Evolutionary conservation across 2,888 invertebrate species (phyloP).

Genomic region (Baccha elongata): DNA sequence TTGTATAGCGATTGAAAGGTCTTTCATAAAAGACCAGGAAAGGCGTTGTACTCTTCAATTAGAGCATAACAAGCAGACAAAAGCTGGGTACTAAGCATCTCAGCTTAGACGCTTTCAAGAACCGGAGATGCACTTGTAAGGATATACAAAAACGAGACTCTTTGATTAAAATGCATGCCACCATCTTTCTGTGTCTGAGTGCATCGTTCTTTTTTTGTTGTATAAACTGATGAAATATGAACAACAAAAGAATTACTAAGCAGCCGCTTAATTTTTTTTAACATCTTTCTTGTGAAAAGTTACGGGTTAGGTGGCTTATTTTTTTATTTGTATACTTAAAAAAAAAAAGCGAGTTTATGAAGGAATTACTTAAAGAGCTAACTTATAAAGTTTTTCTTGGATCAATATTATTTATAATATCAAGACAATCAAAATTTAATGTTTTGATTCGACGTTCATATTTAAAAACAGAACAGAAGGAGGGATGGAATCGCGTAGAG

Average conservation of each 20-base stretch:
- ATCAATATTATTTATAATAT: too few species aligned
- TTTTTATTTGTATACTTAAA: too few species aligned
- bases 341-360: too few species aligned
- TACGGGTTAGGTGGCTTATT: too few species aligned
- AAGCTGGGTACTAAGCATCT: conserved; percentile 31
- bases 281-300: too few species aligned
- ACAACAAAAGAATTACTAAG: conserved; percentile 24
- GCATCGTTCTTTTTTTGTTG: conserved; percentile 17
- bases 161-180: conserved; percentile 34
- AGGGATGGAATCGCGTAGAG: too few species aligned
- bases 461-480: too few species aligned
- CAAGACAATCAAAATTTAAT: too few species aligned
- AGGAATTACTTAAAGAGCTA: too few species aligned
- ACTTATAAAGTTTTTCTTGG: too few species aligned
- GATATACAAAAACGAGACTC: background rate
- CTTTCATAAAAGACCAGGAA: background rate
- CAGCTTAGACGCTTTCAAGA: background rate
- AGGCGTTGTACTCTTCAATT: conserved; percentile 50
- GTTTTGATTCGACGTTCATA: too few species aligned
- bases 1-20: background rate
- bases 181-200: background rate
- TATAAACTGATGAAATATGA: conserved; percentile 14
- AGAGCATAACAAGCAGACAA: conserved; percentile 53
- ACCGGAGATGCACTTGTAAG: conserved; percentile 16
- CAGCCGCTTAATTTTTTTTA: conserved; percentile 15